Conservation (phyloP, 2,888 invertebrate genomes). For the Gasteruption jaculator region DNA sequence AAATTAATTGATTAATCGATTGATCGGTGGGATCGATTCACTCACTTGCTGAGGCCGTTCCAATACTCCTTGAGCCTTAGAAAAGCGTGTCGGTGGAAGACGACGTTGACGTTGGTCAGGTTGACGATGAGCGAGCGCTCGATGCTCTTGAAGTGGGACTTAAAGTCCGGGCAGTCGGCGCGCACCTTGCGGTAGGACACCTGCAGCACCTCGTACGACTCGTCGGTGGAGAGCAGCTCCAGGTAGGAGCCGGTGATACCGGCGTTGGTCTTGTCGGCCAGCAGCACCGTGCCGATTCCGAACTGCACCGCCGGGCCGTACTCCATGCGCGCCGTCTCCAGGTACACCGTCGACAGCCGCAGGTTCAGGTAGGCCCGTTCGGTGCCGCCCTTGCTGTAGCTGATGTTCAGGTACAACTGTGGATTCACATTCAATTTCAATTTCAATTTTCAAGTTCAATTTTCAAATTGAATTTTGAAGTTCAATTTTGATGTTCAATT, state of each 20-base stretch:
- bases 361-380: slow-evolving; percentile 74
- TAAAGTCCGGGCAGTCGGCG: slow-evolving; percentile 79
- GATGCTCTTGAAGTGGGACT: slow-evolving; percentile 73
- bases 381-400: slow-evolving; percentile 53
- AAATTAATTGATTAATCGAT: too few relatives aligned
- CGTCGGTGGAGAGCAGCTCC: slow-evolving; percentile 66
- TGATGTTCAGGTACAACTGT: too few relatives aligned
- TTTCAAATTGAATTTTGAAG: too few relatives aligned
- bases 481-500: too few relatives aligned
- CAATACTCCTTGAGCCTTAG: slow-evolving; percentile 66
- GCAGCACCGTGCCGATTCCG: slow-evolving; percentile 60
- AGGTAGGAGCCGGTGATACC: slow-evolving; percentile 71
- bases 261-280: slow-evolving; percentile 75
- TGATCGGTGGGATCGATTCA: too few relatives aligned
- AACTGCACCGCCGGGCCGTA: slow-evolving; percentile 76
- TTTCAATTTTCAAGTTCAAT: too few relatives aligned
- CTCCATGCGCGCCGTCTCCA: slow-evolving; percentile 73
- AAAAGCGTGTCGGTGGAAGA: slow-evolving; percentile 70
- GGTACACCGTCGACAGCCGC: slow-evolving; percentile 63
- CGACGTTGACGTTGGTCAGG: slow-evolving; percentile 60
- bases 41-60: slow-evolving; percentile 54
- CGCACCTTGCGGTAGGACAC: slow-evolving; percentile 74
- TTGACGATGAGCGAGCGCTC: slow-evolving; percentile 74
- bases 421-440: too few relatives aligned
- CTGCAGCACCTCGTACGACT: slow-evolving; percentile 63